Base-by-base conservation (phyloP, 2,113 vertebrate species). In the Dryoscopus gambensis region DNA sequence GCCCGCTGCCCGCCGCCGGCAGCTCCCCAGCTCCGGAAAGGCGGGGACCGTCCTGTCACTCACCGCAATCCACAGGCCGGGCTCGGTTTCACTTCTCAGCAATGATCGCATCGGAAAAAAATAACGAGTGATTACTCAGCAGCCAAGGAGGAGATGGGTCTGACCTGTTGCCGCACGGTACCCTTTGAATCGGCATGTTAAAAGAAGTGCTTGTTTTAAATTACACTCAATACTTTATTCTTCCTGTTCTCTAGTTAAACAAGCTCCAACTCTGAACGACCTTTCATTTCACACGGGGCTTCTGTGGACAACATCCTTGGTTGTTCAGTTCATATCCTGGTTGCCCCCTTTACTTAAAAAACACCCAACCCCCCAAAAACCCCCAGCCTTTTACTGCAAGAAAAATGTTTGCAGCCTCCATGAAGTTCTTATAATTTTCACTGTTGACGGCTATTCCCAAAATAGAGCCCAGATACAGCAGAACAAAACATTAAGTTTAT, bases 31-130 rank as follows among this genome's bases (percentile, higher is more conserved):
- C 47, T 33, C 49, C 3, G 2, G 52, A 42, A 60, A 67, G 75
- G 84, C 74, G 22, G 56, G 2, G 21, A 49, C 65, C 16, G 0
- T 7, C 30, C 18, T 2, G 57, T 5, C 85, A 17, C 78, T 59
- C 30, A 5, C 31, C 8, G 18, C 9, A 18, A 30, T 0, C n/a
- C 27, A 3, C 35, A 31, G 27, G 2, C 60, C 3, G 20, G 9
- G 3, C 68, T 62, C 57, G 1, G 9, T 40, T 31, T 46, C 82
- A 11, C 33, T 50, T 52, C 73, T 42, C 85, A 80, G 50, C 53
- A 62, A 2, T 3, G 22, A 64, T 14, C 31, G 1, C 1, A 52
- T 5, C 6, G 3, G 39, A 14, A 30, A 40, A 53, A 93, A 55
- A 53, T 2, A 44, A 16, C 70, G 10, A 31, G 37, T 0, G 0